Evolutionary conservation across 2,888 invertebrate genomes (phyloP).

Genomic region (Xestia sexstrigata): DNA sequence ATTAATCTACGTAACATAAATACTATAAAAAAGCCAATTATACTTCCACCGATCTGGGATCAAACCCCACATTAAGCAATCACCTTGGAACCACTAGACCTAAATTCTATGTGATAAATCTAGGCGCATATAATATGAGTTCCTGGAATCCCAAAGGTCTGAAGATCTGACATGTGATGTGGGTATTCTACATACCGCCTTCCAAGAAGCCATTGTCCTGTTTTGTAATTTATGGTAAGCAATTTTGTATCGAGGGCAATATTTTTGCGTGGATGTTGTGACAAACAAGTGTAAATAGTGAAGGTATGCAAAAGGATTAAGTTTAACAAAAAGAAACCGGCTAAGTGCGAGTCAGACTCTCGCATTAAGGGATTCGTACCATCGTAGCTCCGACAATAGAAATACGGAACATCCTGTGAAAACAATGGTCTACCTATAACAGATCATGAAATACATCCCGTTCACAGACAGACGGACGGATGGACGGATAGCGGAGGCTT

Average conservation of each 20-base stretch:
- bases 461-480: too few relatives aligned
- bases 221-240: constrained; percentile 42
- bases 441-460: too few relatives aligned
- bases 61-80: not conserved
- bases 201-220: not conserved
- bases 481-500: too few relatives aligned
- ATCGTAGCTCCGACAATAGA: too few relatives aligned
- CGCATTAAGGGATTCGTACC: too few relatives aligned
- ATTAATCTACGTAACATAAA: not conserved
- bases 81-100: not conserved
- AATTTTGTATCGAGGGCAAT: constrained; percentile 22
- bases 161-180: constrained; percentile 41
- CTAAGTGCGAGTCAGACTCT: too few relatives aligned
- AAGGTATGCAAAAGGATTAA: not conserved
- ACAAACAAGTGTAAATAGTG: not conserved
- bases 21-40: not conserved
- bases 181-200: constrained; percentile 39
- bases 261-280: not conserved
- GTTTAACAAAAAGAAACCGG: not conserved
- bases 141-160: not conserved
- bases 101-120: not conserved
- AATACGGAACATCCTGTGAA: too few relatives aligned
- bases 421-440: too few relatives aligned
- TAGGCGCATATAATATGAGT: not conserved
- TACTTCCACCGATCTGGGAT: not conserved